Base-by-base conservation (phyloP, 2,888 invertebrate species). In the Mylabris sibirica region DNA sequence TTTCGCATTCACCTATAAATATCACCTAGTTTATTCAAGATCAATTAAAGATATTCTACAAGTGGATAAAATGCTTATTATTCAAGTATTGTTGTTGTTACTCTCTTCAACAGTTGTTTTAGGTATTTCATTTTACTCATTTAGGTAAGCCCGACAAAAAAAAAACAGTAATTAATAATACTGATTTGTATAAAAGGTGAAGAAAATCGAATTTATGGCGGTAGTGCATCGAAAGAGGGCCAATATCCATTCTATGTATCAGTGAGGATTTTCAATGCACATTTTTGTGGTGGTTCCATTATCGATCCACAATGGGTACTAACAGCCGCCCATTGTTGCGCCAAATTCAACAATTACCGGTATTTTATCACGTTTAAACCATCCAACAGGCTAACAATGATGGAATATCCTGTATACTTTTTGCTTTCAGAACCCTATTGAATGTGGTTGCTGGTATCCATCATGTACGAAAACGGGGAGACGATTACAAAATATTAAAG, bases 201-300 rank as follows among this genome's bases (percentile, higher is more conserved):
- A 24, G 24, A 4, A 3, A 2, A 0, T 14, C 57, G 57, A 24
- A 57, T 57, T 12, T 2, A 22, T 24, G 24, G 24, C 8, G 57
- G 57, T 3, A 3, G 2, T 14, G 6, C 17, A 24, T 2, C 57
- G 1, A 8, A 57, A 24, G 5, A 24, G 12, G 24, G 14, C 3
- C 24, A 57, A 57, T 57, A 24, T 24, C 57, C 57, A 22, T 57
- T 57, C 24, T 57, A 5, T 20, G 57, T 57, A 5, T 57, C 57
- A 22, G 3, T 57, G 24, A 11, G 3, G 3, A 5, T 24, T 22
- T 24, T 14, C 0, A 11, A 17, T 24, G 14, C 24, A 4, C 3
- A 57, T 14, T 22, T 24, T 1, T 57, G 57, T 24, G 57, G 57
- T 24, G 57, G 57, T 57, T 24, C 57, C 4, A 22, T 57, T 4